Conservation (phyloP, 2,113 vertebrate genomes). For the Rallus limicola region DNA sequence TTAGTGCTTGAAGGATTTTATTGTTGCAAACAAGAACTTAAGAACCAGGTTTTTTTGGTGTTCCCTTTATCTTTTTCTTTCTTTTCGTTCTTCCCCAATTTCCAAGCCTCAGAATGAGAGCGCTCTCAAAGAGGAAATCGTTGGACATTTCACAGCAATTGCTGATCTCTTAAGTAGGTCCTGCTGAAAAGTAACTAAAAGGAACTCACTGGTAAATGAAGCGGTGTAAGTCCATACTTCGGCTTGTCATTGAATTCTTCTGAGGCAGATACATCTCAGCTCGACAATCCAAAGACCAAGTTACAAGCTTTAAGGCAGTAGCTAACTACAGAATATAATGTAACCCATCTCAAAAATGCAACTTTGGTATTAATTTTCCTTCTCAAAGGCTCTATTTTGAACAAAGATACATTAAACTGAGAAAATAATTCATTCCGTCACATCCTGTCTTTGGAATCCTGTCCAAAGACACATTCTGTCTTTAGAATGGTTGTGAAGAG, state of each 20-base stretch:
- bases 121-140: neutral
- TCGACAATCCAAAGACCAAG: slow-evolving; percentile 29
- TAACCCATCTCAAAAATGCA: neutral
- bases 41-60: neutral
- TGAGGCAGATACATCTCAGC: slow-evolving; percentile 8
- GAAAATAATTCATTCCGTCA: neutral
- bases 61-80: neutral
- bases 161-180: neutral
- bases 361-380: neutral
- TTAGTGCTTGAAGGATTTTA: neutral
- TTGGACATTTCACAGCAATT: neutral
- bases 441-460: neutral
- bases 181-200: neutral
- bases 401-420: neutral
- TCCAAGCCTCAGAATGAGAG: neutral
- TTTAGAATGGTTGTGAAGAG: neutral
- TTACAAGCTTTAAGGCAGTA: neutral
- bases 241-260: neutral
- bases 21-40: neutral
- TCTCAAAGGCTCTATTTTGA: neutral
- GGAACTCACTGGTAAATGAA: neutral
- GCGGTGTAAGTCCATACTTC: neutral
- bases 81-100: neutral
- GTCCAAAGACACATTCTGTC: neutral
- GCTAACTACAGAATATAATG: neutral